Evolutionary conservation across 2,113 vertebrate genomes (phyloP).

Genomic region (Neotragus moschatus): DNA sequence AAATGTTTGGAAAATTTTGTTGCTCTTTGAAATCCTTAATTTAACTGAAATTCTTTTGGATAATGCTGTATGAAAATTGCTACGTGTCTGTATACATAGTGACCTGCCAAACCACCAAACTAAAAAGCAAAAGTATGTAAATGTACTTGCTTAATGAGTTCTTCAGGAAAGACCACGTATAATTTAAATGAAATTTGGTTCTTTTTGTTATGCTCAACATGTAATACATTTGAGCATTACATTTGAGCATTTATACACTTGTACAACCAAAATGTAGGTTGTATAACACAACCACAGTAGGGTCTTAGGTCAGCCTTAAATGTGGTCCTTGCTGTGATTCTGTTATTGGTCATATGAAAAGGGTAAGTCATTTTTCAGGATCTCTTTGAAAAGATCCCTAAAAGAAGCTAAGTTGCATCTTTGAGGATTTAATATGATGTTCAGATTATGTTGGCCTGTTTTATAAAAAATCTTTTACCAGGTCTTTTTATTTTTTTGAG

Average conservation of each 20-base stretch:
- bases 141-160: not conserved
- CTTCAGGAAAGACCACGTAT: not conserved
- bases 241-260: not conserved
- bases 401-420: not conserved
- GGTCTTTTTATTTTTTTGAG: not conserved
- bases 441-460: not conserved
- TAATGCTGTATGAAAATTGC: not conserved
- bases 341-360: not conserved
- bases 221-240: not conserved
- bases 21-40: not conserved
- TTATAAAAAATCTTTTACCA: not conserved
- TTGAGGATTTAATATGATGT: not conserved
- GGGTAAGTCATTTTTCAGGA: not conserved
- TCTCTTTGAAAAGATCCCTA: not conserved
- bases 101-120: not conserved
- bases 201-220: not conserved
- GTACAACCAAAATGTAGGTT: not conserved
- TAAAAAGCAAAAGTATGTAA: not conserved
- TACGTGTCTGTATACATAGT: not conserved
- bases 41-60: slow-evolving; percentile 13
- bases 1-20: not conserved
- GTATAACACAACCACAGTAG: not conserved
- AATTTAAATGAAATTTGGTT: not conserved
- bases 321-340: not conserved
- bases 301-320: not conserved